Conservation (phyloP, 2,797 vertebrate species). For the Sebastolobus alascanus region DNA sequence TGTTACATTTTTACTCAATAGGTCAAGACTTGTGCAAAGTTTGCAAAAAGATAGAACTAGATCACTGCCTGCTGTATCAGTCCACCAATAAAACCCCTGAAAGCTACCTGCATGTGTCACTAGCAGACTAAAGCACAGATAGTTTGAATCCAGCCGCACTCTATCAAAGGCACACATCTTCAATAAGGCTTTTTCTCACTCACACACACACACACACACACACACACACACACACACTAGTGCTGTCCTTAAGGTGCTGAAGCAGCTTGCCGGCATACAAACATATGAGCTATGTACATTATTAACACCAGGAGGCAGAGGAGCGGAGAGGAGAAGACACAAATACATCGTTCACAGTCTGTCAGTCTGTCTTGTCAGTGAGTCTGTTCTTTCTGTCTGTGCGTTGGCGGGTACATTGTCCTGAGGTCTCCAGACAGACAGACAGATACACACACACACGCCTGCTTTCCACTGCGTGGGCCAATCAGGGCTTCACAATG, state of each 20-base stretch:
- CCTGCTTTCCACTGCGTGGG: constrained; percentile 7
- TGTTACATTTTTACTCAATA: not conserved
- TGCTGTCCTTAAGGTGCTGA: constrained; percentile 95
- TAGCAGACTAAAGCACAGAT: constrained; percentile 45
- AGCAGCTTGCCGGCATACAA: constrained; percentile 87
- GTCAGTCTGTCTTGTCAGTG: constrained; percentile 28
- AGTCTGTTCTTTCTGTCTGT: constrained; percentile 13
- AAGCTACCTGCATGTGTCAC: not conserved
- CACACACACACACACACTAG: constrained; percentile 65
- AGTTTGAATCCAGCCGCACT: constrained; percentile 34
- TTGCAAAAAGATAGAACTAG: not conserved
- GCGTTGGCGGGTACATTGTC: constrained; percentile 34
- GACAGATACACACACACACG: not conserved
- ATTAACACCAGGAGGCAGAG: constrained; percentile 78
- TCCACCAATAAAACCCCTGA: not conserved
- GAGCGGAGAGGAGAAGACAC: constrained; percentile 15
- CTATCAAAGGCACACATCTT: constrained; percentile 61
- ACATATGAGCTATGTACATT: constrained; percentile 89
- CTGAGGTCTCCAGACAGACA: constrained; percentile 57
- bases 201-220: constrained; percentile 1
- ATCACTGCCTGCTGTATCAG: not conserved
- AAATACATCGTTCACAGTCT: constrained; percentile 46
- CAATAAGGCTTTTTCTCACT: constrained; percentile 32
- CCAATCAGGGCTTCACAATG: constrained; percentile 12
- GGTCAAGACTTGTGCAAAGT: not conserved